These are phyloP conservation scores for Trissoscelio sp. DNA, from an alignment of 2,888 invertebrate genomes.

Conservation along the genomic window DNA sequence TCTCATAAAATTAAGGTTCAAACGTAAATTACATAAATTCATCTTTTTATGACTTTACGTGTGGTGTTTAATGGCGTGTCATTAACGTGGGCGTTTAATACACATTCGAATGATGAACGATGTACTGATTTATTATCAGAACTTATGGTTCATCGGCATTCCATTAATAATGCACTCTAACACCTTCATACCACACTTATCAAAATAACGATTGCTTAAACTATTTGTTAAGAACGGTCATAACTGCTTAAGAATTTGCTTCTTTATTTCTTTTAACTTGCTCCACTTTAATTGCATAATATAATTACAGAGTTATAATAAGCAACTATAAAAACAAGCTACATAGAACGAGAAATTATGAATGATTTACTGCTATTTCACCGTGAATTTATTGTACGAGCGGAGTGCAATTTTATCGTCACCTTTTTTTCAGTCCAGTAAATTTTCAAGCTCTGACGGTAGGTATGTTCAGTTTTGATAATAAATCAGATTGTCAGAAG, in stretches of 20 bases:
- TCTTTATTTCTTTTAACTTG: too few relatives aligned
- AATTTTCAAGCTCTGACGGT: too few relatives aligned
- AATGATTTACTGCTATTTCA: not conserved
- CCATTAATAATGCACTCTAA: not conserved
- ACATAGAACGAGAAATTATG: not conserved
- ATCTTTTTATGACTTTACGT: constrained; percentile 40
- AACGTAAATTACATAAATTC: constrained; percentile 58
- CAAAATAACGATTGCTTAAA: too few relatives aligned
- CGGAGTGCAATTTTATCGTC: too few relatives aligned
- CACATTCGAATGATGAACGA: constrained; percentile 34
- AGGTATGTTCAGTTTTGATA: too few relatives aligned
- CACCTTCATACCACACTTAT: too few relatives aligned
- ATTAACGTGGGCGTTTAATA: constrained; percentile 37
- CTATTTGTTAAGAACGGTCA: too few relatives aligned
- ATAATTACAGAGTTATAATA: too few relatives aligned
- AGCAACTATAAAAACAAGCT: not conserved
- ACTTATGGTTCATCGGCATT: constrained; percentile 17
- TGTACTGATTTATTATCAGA: constrained; percentile 44
- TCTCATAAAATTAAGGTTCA: constrained; percentile 57
- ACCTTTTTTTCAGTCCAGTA: too few relatives aligned
- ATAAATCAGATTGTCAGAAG: too few relatives aligned
- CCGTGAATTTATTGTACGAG: not conserved
- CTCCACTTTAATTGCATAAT: not conserved
- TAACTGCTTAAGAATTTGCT: too few relatives aligned
- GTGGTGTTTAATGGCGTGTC: constrained; percentile 40